Base-by-base conservation (phyloP, 2,797 vertebrate species). In the Florisuga fusca region DNA sequence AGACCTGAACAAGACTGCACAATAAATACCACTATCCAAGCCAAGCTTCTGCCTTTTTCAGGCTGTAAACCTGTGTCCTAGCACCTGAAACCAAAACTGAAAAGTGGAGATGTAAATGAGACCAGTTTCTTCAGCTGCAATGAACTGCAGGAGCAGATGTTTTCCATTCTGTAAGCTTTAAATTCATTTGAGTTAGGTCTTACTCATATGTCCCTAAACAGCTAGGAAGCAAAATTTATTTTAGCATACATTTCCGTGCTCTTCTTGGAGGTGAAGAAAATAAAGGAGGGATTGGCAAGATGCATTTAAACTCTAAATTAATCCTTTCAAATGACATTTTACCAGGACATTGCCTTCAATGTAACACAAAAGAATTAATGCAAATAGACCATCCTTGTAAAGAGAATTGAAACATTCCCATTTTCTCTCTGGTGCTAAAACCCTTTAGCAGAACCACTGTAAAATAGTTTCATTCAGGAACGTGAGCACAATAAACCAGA, bases 241-340 rank as follows among this genome's bases (percentile, higher is more conserved):
- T 89, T 48, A 88, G 71, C 12, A 3, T 88, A 62, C 9, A 46
- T 54, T 76, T 68, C 62, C 33, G 45, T 58, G 36, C n/a, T 89
- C 54, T 77, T 89, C 84, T 81, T 88, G 36, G 72, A 90, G 76
- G 54, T 68, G 66, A 93, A 68, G 27, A 46, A 61, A 90, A 90
- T 43, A 90, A 90, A 90, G 53, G 63, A 93, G 41, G 61, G 84
- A 93, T 67, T 94, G 91, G 69, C 36, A 92, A 79, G 26, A 83
- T 0, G 20, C 50, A 80, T 79, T 93, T 76, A 84, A 90, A 88
- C n/a, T 50, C 80, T 57, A 69, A 93, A 95, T 94, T 91, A 97
- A 96, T 96, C 91, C 89, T 90, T 80, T 95, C 77, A 95, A 90
- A 91, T 84, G 63, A 92, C 90, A 84, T 84, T 93, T 89, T 95